Conservation (phyloP, 2,113 vertebrate species). For the Siniperca chuatsi region DNA sequence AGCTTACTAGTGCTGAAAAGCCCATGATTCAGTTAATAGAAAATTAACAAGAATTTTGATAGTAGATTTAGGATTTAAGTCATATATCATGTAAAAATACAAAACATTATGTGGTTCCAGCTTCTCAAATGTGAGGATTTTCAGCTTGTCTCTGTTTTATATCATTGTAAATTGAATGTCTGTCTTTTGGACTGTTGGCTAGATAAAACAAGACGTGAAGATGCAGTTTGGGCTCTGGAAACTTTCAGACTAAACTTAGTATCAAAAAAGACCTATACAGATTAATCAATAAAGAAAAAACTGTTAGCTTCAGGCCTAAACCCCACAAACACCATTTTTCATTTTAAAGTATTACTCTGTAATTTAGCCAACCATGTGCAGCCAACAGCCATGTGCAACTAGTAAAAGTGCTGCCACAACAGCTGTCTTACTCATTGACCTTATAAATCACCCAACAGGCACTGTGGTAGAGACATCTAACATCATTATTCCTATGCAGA, state of each 20-base stretch:
- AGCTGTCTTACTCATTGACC: conserved; percentile 30
- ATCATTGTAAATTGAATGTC: background rate
- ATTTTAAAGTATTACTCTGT: conserved; percentile 29
- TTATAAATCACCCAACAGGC: conserved; percentile 63
- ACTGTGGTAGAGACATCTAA: background rate
- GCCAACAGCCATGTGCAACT: conserved; percentile 42
- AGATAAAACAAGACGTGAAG: background rate
- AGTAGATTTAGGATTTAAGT: too few relatives aligned
- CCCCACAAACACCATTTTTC: background rate
- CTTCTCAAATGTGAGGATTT: background rate
- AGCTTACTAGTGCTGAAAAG: background rate
- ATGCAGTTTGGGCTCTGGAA: background rate
- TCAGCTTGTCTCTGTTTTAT: background rate
- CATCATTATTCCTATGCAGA: conserved; percentile 2
- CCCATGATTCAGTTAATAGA: background rate
- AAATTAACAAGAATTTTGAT: background rate
- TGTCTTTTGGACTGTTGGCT: background rate
- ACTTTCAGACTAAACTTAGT: background rate
- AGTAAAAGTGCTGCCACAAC: conserved; percentile 51
- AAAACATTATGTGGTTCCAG: background rate
- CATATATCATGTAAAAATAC: too few relatives aligned
- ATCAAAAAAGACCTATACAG: background rate
- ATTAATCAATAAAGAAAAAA: background rate
- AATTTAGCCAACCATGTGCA: conserved; percentile 37
- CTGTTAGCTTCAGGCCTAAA: background rate